These are phyloP conservation scores for Schizopygopsis pylzovi DNA, from an alignment of 2,797 vertebrate genomes.

Conservation along the genomic window DNA sequence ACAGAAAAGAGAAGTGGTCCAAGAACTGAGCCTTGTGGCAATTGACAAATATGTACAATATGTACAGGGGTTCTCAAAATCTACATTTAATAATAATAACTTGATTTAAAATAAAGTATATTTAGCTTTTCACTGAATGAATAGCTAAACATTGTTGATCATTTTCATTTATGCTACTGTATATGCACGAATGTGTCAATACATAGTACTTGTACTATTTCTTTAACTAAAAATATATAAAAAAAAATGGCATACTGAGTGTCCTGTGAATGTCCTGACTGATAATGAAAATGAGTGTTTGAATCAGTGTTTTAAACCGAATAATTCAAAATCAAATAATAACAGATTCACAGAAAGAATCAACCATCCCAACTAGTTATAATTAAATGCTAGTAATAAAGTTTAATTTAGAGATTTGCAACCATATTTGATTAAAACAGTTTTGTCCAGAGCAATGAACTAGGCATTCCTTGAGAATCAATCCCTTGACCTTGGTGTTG, in stretches of 20 bases:
- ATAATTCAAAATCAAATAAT: background rate
- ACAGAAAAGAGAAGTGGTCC: no score
- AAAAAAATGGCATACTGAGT: background rate
- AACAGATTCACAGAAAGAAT: background rate
- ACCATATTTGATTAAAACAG: background rate
- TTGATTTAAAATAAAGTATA: background rate
- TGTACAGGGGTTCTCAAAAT: no score
- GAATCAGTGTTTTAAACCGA: background rate
- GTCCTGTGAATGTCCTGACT: background rate
- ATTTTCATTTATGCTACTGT: background rate
- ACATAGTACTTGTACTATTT: background rate
- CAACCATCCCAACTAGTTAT: background rate
- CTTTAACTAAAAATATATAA: background rate
- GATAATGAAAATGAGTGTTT: background rate
- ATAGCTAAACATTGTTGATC: background rate
- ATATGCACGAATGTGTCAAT: background rate
- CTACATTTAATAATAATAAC: no score
- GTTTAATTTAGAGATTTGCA: background rate
- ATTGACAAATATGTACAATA: no score
- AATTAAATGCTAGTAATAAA: background rate
- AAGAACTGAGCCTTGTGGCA: no score
- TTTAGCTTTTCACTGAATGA: background rate
- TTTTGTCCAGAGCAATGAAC: background rate
- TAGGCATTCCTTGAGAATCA: background rate
- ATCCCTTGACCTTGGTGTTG: background rate